Percentiles rank a stretch among this genome's conserved stretches.
These are phyloP conservation scores for Notarius lentiginosus DNA, from an alignment of 2,113 vertebrate species.

Conservation along the genomic window DNA sequence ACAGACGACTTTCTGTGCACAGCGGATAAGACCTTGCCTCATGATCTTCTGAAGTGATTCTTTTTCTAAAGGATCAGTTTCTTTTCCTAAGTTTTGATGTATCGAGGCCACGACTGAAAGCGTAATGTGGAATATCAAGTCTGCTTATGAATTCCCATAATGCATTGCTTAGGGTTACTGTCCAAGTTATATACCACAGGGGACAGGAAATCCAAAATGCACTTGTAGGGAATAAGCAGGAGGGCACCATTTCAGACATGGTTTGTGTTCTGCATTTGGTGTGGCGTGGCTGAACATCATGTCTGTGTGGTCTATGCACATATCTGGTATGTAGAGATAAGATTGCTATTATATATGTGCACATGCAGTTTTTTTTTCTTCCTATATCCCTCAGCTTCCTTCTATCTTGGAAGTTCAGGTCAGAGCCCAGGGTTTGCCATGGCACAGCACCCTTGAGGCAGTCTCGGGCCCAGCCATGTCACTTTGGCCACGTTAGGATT, in stretches of 20 bases:
- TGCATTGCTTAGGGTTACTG: background rate
- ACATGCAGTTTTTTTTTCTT: background rate
- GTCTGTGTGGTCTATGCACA: background rate
- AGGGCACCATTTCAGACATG: background rate
- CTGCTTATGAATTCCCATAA: background rate
- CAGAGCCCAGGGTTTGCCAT: background rate
- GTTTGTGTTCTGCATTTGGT: background rate
- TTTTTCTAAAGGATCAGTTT: background rate
- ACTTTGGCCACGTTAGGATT: background rate
- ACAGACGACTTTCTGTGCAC: slow-evolving; percentile 8
- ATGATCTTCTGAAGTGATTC: background rate
- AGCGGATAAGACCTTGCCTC: background rate
- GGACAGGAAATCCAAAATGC: background rate
- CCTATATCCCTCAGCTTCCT: background rate
- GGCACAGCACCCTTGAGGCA: background rate
- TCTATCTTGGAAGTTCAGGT: background rate
- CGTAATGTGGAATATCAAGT: background rate
- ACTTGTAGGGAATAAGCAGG: background rate
- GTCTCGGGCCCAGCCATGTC: background rate
- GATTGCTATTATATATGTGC: background rate
- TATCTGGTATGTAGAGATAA: background rate
- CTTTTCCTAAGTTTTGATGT: background rate
- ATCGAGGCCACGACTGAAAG: background rate
- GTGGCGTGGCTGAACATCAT: background rate
- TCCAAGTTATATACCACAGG: background rate